Evolutionary conservation across 2,797 vertebrate genomes (phyloP), one percentile per base, ranked within the genome.

Genomic region (Acipenser transmontanus): DNA sequence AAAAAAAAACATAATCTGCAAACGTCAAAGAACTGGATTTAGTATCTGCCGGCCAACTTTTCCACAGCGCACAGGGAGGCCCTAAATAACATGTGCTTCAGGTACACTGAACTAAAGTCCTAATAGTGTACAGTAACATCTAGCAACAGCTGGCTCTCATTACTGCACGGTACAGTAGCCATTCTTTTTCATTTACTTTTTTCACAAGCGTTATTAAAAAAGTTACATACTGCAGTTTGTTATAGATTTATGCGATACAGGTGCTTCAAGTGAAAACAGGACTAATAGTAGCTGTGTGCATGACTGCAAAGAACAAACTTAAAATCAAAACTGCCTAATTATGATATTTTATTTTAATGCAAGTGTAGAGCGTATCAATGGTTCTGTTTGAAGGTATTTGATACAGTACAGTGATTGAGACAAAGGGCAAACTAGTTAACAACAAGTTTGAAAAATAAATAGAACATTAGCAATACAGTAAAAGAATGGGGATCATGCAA

Each of bases 121-220:
- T 3, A 34, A 34, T 17, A 17, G 17, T 17, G 17, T 17, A 17
- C 34, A 34, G 34, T 78, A 80, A 81, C 88, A 86, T 85, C 79
- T 81, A 85, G 81, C 84, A 89, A 92, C 95, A 98, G 93, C 93
- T 98, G 95, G 92, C 89, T 91, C 87, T 85, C 91, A 95, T 97
- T 95, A 96, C 84, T 80, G 80, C 76, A 79, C 82, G 87, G 90
- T 90, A 89, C 90, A 91, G 72, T 78, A 91, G 91, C 93, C 91
- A 92, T 96, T 95, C 91, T 93, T 94, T 94, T 94, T 93, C 91
- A 89, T 93, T 73, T 90, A 88, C 86, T 82, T 91, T 89, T 81
- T 83, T 83, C 82, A 88, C 84, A 91, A 94, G 78, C 93, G 90
- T 88, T 94, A 89, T 93, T 93, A 91, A 92, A 93, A 93, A 92